Evolutionary conservation across 2,113 vertebrate species (phyloP).

Genomic region (Vanacampus margaritifer): DNA sequence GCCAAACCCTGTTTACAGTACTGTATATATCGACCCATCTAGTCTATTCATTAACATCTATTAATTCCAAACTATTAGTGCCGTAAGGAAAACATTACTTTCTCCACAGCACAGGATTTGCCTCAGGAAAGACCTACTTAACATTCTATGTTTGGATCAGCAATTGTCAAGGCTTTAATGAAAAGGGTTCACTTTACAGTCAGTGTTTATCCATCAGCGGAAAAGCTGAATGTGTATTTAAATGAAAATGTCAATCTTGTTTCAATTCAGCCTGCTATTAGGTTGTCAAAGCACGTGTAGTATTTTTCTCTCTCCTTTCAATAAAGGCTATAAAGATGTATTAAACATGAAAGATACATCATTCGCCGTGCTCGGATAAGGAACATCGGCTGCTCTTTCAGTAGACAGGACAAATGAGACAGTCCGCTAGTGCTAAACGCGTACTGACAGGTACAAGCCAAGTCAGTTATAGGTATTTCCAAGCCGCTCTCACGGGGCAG

Average conservation of each 20-base stretch:
- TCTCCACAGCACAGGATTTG: slow-evolving; percentile 39
- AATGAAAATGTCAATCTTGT: slow-evolving; percentile 27
- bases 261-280: slow-evolving; percentile 17
- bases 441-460: slow-evolving; percentile 66
- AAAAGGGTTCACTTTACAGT: slow-evolving; percentile 42
- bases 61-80: slow-evolving; percentile 18
- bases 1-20: neutral
- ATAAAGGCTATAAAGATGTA: neutral
- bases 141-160: slow-evolving; percentile 49
- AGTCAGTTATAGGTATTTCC: slow-evolving; percentile 54
- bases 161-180: slow-evolving; percentile 47
- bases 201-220: slow-evolving; percentile 37
- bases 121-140: slow-evolving; percentile 53
- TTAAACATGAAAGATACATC: slow-evolving; percentile 14
- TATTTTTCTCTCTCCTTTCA: neutral
- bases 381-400: slow-evolving; percentile 25
- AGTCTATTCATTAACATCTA: slow-evolving; percentile 7
- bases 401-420: slow-evolving; percentile 50
- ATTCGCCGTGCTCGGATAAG: slow-evolving; percentile 12
- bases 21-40: neutral
- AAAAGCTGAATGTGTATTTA: slow-evolving; percentile 10
- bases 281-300: slow-evolving; percentile 11
- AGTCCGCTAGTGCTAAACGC: slow-evolving; percentile 53
- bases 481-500: slow-evolving; percentile 43
- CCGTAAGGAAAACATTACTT: slow-evolving; percentile 25